phyloP scores from a whole-genome alignment of 2,113 vertebrate genomes.

The Scytalopus superciliaris region DNA sequence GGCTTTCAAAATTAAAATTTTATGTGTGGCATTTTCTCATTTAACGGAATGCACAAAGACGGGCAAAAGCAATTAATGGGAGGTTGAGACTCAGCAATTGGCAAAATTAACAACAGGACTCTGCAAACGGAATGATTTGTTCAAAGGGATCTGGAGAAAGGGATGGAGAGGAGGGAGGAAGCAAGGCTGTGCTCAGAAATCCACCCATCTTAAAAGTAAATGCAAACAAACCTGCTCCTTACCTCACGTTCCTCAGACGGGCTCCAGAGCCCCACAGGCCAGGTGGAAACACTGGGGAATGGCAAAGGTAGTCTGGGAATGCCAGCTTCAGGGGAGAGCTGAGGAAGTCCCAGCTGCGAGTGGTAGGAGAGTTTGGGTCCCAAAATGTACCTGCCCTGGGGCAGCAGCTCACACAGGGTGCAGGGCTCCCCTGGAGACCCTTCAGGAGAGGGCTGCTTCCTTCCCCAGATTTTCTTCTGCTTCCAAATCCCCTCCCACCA shows the following conservation, averaged over 20 bases:
- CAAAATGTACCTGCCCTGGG: not conserved
- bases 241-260: fast-evolving
- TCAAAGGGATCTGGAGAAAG: not conserved
- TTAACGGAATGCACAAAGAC: conserved; percentile 72
- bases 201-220: not conserved
- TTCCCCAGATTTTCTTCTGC: not conserved
- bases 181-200: not conserved
- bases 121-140: conserved; percentile 40
- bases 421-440: not conserved
- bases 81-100: conserved; percentile 62
- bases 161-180: not conserved
- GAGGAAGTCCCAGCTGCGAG: not conserved
- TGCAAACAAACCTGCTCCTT: not conserved
- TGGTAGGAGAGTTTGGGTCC: not conserved
- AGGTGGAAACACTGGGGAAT: not conserved
- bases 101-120: conserved; percentile 69
- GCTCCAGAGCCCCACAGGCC: not conserved
- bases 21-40: conserved; percentile 74
- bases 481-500: not conserved
- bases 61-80: conserved; percentile 78
- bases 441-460: not conserved
- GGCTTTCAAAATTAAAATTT: conserved; percentile 78
- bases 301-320: fast-evolving
- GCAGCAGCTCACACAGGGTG: not conserved
- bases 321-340: fast-evolving